Evolutionary conservation across 2,113 vertebrate genomes (phyloP), one percentile per base, ranked within the genome.

Genomic region (Plectropomus leopardus): DNA sequence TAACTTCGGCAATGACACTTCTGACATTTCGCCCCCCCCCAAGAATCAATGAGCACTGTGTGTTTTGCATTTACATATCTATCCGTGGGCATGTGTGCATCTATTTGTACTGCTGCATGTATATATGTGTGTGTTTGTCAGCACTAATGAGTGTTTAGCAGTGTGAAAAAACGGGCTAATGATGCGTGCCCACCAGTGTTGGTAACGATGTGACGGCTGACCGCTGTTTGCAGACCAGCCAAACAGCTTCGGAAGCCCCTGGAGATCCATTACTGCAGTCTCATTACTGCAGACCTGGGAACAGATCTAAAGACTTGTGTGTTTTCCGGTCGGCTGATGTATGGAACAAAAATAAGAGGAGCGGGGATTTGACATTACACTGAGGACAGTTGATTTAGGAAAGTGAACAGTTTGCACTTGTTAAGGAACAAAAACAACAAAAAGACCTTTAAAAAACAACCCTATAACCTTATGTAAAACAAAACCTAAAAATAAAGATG

Each of bases 91-190:
- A 40, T 61, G 48, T 64, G 63, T 54, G 42, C 17, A 19, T 23
- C 24, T 42, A 7, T 24, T 1, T 61, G 45, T 23, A 50, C 23
- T 15, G 24, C 23, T 15, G 51, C 24, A 15, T 44, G 30, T 63
- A n/a, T 64, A 23, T 65, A 17, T 50, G 45, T 66, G 11, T 66
- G 26, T 65, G 63, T 80, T 78, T 82, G 76, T 71, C 48, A 68
- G 40, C 21, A 16, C 83, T 91, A 91, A 90, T 88, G 84, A 85
- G 82, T 78, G 83, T 84, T 90, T 85, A 89, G 84, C 72, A 32
- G 72, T 80, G 73, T 72, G 85, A 80, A 86, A 78, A 84, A 84
- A 68, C 34, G 0, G 77, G 53, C 86, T 92, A 93, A 92, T 88
- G 89, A 93, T 84, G 88, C 77, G 14, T 86, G 80, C 34, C 78